A percentile compares a stretch with the other conserved stretches of the same genome.
These are phyloP conservation scores for Nematolebias whitei DNA, from an alignment of 2,113 vertebrate genomes.

Conservation along the genomic window DNA sequence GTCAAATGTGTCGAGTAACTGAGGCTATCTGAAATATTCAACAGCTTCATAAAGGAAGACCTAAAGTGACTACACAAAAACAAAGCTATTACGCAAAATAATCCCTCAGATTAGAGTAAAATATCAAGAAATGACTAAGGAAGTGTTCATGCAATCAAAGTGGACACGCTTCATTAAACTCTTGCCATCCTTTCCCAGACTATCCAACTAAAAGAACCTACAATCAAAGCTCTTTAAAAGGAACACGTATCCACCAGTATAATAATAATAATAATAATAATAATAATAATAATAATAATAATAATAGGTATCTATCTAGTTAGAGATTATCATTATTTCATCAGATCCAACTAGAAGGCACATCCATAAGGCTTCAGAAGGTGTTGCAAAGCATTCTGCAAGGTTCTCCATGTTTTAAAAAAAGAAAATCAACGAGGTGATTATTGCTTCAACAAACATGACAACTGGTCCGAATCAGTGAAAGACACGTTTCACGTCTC, in stretches of 20 bases:
- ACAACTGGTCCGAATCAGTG: slow-evolving; percentile 73
- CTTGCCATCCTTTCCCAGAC: slow-evolving; percentile 73
- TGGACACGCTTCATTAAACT: slow-evolving; percentile 79
- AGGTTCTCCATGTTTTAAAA: slow-evolving; percentile 80
- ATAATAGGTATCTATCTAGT: slow-evolving; percentile 58
- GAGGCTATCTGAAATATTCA: slow-evolving; percentile 30
- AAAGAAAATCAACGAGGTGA: slow-evolving; percentile 67
- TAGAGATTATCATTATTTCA: slow-evolving; percentile 70
- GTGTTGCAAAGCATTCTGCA: slow-evolving; percentile 87
- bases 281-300: slow-evolving; percentile 51
- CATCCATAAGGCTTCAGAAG: slow-evolving; percentile 92
- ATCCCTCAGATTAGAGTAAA: slow-evolving; percentile 55
- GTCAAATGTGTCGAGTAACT: slow-evolving; percentile 19
- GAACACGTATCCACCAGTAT: slow-evolving; percentile 40
- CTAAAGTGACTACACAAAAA: slow-evolving; percentile 52
- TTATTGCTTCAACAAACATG: slow-evolving; percentile 93
- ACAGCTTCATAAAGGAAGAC: slow-evolving; percentile 74
- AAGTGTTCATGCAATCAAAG: slow-evolving; percentile 75
- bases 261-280: slow-evolving; percentile 51
- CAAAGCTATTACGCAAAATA: slow-evolving; percentile 43
- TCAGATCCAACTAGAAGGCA: slow-evolving; percentile 90
- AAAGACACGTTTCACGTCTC: slow-evolving; percentile 31
- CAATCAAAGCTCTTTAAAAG: slow-evolving; percentile 78
- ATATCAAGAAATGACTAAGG: slow-evolving; percentile 22
- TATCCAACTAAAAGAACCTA: slow-evolving; percentile 76